A percentile compares a stretch with the other conserved stretches of the same genome.
Evolutionary conservation across 2,888 invertebrate species (phyloP).

Genomic region (Xanthorhoe designata): DNA sequence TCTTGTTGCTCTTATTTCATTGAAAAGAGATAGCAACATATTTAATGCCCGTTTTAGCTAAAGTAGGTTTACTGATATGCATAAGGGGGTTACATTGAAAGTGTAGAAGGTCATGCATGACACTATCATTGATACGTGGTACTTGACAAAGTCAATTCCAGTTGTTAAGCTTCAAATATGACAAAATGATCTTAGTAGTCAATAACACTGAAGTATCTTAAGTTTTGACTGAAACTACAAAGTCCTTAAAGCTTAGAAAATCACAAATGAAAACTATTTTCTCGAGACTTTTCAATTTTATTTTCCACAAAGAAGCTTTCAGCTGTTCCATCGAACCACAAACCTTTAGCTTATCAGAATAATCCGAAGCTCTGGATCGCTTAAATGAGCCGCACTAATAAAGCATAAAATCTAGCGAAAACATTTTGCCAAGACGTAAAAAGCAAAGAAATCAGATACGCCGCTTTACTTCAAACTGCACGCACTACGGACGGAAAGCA

Average conservation of each 20-base stretch:
- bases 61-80: too few relatives aligned
- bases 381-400: conserved; percentile 37
- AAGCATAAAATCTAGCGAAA: conserved; percentile 40
- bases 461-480: conserved; percentile 54
- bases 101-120: too few relatives aligned
- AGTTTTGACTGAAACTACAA: too few relatives aligned
- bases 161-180: too few relatives aligned
- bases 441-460: conserved; percentile 66
- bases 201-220: too few relatives aligned
- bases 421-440: conserved; percentile 50
- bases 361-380: conserved; percentile 26
- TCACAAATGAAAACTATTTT: background rate
- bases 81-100: too few relatives aligned
- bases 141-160: too few relatives aligned
- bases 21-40: too few relatives aligned
- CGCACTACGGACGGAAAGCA: conserved; percentile 24
- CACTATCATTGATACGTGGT: too few relatives aligned
- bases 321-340: conserved; percentile 23
- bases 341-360: conserved; percentile 31
- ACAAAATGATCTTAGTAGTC: background rate
- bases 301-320: conserved; percentile 2
- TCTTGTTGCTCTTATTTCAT: too few relatives aligned
- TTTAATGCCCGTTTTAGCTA: too few relatives aligned
- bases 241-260: background rate
- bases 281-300: background rate